Base-by-base conservation (phyloP, 2,797 vertebrate genomes). In the Manis pentadactyla region DNA sequence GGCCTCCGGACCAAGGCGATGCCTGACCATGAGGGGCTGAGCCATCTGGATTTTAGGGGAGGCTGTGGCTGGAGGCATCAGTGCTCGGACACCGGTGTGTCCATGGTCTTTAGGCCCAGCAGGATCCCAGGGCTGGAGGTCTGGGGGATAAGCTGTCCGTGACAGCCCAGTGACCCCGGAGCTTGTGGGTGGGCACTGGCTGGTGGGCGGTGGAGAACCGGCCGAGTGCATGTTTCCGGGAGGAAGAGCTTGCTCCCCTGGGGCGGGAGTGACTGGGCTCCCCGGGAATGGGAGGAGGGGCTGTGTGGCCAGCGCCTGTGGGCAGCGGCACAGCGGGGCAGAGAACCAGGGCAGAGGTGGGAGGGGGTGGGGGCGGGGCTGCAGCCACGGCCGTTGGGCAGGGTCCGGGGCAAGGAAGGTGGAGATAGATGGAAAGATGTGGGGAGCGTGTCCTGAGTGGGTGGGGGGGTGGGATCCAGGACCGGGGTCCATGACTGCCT, bases 391-490 rank as follows among this genome's bases (percentile, higher is more conserved):
- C 29, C 3, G 8, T 7, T 7, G 61, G 11, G 18, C 21, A 12
- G 4, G 49, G 31, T 7, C 55, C 55, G 2, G n/a, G 37, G 42
- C 37, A 5, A 6, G 39, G n/a, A 42, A 1, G n/a, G 61, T 4
- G 0, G 15, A 25, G 1, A 15, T 6, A 3, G 57, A 23, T 1
- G 0, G 14, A 42, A 9, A 2, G 14, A 0, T 18, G 37, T 23
- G n/a, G 42, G 5, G 37, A 7, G 15, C 46, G 1, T 0, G 27
- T 42, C 49, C 46, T n/a, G 27, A 73, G n/a, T 25, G 34, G 46
- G 12, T 0, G 21, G 27, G 46, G 21, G 39, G 17, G 21, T 0
- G 0, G 51, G 1, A 8, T 21, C 42, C 34, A 49, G 55, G 49
- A 4, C 0, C 5, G 10, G 34, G 2, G 2, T 4, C 12, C 29